Percentiles rank a stretch among this genome's conserved stretches.
phyloP scores from a whole-genome alignment of 2,113 vertebrate species.

The Hystrix brachyura region DNA sequence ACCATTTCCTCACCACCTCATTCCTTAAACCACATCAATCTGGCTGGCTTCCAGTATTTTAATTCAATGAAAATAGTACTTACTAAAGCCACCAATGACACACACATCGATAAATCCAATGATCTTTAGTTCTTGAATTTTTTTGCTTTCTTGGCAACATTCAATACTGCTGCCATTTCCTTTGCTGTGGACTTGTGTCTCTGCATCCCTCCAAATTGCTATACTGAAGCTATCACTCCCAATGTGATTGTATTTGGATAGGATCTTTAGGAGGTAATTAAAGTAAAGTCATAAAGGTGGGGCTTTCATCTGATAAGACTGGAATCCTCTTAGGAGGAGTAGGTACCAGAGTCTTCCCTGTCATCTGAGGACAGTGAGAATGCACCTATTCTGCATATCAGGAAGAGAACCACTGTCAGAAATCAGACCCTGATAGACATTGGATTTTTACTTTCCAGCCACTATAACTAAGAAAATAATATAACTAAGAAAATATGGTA shows the following conservation, averaged over 20 bases:
- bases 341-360: neutral
- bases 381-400: neutral
- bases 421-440: neutral
- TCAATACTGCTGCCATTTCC: slow-evolving; percentile 9
- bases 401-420: neutral
- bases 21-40: neutral
- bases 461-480: neutral
- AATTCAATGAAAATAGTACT: neutral
- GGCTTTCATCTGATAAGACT: neutral
- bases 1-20: neutral
- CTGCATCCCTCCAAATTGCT: neutral
- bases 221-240: neutral
- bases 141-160: neutral
- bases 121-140: neutral
- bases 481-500: neutral
- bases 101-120: neutral
- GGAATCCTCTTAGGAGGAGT: neutral
- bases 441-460: neutral
- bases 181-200: neutral
- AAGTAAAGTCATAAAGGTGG: neutral
- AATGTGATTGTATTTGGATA: neutral
- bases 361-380: neutral
- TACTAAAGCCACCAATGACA: neutral
- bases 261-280: neutral
- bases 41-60: neutral